Conservation (phyloP, 2,113 vertebrate species). For the Uria aalge region DNA sequence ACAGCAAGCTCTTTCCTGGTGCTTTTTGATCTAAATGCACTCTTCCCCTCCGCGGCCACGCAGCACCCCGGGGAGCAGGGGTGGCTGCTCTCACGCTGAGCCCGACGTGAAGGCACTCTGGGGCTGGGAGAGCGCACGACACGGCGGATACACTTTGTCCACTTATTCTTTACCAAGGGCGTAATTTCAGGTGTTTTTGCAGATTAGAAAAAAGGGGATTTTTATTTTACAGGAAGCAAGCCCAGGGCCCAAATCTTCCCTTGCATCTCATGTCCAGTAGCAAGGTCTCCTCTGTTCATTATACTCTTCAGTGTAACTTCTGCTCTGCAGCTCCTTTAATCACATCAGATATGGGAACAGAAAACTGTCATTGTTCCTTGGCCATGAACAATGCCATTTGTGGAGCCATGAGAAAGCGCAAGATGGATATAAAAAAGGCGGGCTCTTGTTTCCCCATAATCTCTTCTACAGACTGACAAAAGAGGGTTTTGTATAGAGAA, state of each 20-base stretch:
- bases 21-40: neutral
- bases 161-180: neutral
- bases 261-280: neutral
- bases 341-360: conserved; percentile 68
- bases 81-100: neutral
- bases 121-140: neutral
- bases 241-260: neutral
- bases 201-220: neutral
- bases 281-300: conserved; percentile 24
- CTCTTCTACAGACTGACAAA: conserved; percentile 67
- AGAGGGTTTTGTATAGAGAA: conserved; percentile 67
- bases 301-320: conserved; percentile 56
- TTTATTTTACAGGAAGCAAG: neutral
- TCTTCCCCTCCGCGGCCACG: rapidly evolving
- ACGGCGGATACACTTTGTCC: neutral
- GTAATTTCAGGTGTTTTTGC: neutral
- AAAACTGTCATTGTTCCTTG: conserved; percentile 60
- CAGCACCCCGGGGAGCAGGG: neutral
- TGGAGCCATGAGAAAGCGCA: conserved; percentile 56
- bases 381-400: conserved; percentile 45
- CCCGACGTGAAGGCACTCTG: rapidly evolving
- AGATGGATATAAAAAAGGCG: conserved; percentile 53
- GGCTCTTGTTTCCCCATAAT: conserved; percentile 63
- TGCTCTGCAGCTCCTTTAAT: conserved; percentile 59
- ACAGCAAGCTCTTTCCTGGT: neutral